Conservation (phyloP, 2,797 vertebrate genomes). For the Delichon dasypus region DNA sequence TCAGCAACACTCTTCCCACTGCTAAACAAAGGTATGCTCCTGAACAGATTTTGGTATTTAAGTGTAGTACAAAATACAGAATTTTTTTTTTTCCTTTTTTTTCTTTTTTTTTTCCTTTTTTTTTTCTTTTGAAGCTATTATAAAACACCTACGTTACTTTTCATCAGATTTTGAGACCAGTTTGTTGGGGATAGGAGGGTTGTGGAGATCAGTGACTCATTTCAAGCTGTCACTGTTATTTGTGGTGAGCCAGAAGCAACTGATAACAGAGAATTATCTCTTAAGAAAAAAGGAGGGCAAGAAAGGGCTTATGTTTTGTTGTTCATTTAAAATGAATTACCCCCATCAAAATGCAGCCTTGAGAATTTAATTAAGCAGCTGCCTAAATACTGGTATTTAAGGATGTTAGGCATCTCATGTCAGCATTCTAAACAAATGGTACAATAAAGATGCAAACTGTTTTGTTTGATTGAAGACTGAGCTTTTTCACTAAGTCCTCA, state of each 20-base stretch:
- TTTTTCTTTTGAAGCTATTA: background rate
- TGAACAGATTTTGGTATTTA: background rate
- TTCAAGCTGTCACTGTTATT: slow-evolving; percentile 66
- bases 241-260: slow-evolving; percentile 61
- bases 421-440: slow-evolving; percentile 74
- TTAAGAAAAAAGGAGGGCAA: slow-evolving; percentile 32
- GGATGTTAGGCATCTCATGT: slow-evolving; percentile 52
- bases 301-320: slow-evolving; percentile 56
- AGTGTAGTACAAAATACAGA: background rate
- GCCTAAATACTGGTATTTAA: slow-evolving; percentile 63
- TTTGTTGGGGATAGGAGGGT: background rate
- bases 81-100: background rate
- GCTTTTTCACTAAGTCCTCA: slow-evolving; percentile 59
- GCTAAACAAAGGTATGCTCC: background rate
- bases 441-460: slow-evolving; percentile 66
- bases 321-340: slow-evolving; percentile 67
- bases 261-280: slow-evolving; percentile 64
- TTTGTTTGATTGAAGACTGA: slow-evolving; percentile 65
- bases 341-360: slow-evolving; percentile 62
- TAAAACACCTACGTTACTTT: slow-evolving; percentile 23
- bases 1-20: background rate
- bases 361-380: slow-evolving; percentile 75
- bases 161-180: slow-evolving; percentile 5
- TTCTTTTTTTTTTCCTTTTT: background rate
- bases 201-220: slow-evolving; percentile 40